Evolutionary conservation across 2,888 invertebrate genomes (phyloP).

Genomic region (Stenolophus ochropezus): DNA sequence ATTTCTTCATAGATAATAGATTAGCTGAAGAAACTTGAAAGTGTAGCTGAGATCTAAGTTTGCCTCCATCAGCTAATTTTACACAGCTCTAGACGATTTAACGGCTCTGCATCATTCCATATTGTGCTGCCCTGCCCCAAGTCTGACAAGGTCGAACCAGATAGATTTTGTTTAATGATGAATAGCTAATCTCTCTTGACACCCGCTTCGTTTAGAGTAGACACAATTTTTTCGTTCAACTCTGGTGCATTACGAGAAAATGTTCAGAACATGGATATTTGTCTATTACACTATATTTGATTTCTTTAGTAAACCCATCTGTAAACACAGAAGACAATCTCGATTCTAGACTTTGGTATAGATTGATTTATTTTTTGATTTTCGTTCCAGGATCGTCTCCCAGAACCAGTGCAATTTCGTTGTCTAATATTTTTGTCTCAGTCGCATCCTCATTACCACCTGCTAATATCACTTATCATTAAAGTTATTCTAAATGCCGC

Average conservation of each 20-base stretch:
- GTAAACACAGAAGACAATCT: conserved; percentile 61
- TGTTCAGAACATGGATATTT: conserved; percentile 61
- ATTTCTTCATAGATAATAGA: conserved; percentile 57
- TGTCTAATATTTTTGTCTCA: conserved; percentile 46
- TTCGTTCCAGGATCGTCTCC: conserved; percentile 59
- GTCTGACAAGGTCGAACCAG: conserved; percentile 60
- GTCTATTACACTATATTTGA: conserved; percentile 54
- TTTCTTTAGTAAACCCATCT: conserved; percentile 60
- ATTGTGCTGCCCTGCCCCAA: conserved; percentile 58
- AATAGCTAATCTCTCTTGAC: conserved; percentile 62
- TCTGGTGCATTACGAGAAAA: conserved; percentile 60
- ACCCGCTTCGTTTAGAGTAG: conserved; percentile 59
- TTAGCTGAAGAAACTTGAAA: conserved; percentile 58
- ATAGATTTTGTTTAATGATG: conserved; percentile 60
- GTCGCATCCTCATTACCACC: not conserved
- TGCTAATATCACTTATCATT: no score
- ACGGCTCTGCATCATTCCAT: conserved; percentile 52
- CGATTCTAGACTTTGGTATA: conserved; percentile 57
- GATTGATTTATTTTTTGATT: conserved; percentile 50
- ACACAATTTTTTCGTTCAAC: conserved; percentile 61
- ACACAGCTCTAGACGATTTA: conserved; percentile 32
- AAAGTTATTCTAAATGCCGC: no score
- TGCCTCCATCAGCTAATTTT: conserved; percentile 27
- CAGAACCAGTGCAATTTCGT: conserved; percentile 56
- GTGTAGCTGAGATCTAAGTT: conserved; percentile 41